Base-by-base conservation (phyloP, 2,113 vertebrate genomes). In the Tenebrosternarchus preto region DNA sequence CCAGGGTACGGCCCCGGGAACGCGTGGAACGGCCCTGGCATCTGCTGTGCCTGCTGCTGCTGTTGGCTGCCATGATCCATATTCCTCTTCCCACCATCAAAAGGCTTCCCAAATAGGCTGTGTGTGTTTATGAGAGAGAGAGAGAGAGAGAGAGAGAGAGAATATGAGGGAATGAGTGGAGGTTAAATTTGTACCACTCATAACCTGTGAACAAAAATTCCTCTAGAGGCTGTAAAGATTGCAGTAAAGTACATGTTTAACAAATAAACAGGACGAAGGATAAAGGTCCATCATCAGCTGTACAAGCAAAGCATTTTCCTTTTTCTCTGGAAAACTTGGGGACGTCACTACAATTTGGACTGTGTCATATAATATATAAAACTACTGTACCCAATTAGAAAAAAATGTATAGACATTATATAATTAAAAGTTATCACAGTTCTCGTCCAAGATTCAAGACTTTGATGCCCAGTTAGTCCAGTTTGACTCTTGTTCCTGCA, bases 51-150 rank as follows among this genome's bases (percentile, higher is more conserved):
- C 50, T 88, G 90, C 1, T 85, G 90, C 19, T 87, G 80, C 31
- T 80, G 82, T 66, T 83, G 93, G 83, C 94, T 95, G 60, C 96
- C 96, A 93, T 96, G 95, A 83, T 96, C 96, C 98, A 99, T 99
- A 24, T 76, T 86, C 82, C 94, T 95, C 88, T 93, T 91, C 81
- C 86, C 93, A 71, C 87, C 82, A 86, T 92, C 93, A 94, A 84
- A 92, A 87, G 93, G 93, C 87, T 94, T 94, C 85, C 92, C 92
- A 84, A 94, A 94, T 59, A 94, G 91, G 89, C 93, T 94, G 90
- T 43, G n/a, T n/a, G n/a, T n/a, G n/a, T n/a, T n/a, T n/a, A n/a
- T n/a, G 39, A 57, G 24, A 83, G 57, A 59, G 1, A 56, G 36
- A 73, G 55, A 43, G 56, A 19, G 2, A 29, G 19, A 39, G 57